Conservation (phyloP, 2,797 vertebrate species). For the Phataginus tetradactyla region DNA sequence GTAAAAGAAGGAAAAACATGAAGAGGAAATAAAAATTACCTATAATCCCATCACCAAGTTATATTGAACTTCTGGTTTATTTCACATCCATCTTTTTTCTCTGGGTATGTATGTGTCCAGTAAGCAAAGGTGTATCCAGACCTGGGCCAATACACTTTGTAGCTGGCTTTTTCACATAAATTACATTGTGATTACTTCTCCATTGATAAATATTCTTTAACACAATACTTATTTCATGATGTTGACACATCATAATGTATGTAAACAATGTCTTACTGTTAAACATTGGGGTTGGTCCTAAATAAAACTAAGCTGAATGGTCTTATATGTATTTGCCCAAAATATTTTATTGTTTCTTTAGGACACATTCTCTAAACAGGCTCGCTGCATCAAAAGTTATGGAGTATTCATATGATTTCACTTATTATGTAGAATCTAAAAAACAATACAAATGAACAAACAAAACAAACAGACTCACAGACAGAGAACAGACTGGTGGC, state of each 20-base stretch:
- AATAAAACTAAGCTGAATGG: background rate
- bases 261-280: background rate
- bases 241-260: background rate
- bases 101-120: too few relatives aligned
- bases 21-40: background rate
- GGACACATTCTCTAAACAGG: background rate
- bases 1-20: background rate
- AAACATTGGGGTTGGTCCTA: background rate
- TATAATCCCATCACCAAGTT: background rate
- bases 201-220: background rate
- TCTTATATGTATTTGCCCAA: background rate
- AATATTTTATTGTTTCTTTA: conserved; percentile 24
- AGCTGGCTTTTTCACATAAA: background rate
- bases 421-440: too few relatives aligned
- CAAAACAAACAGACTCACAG: too few relatives aligned
- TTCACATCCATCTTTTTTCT: background rate
- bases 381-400: background rate
- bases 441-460: too few relatives aligned
- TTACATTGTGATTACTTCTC: background rate
- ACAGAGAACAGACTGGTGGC: too few relatives aligned
- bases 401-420: background rate
- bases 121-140: background rate
- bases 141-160: background rate
- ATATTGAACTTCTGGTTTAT: background rate
- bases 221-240: background rate